These are phyloP conservation scores for Patella depressa DNA, from an alignment of 2,888 invertebrate species.

Conservation along the genomic window DNA sequence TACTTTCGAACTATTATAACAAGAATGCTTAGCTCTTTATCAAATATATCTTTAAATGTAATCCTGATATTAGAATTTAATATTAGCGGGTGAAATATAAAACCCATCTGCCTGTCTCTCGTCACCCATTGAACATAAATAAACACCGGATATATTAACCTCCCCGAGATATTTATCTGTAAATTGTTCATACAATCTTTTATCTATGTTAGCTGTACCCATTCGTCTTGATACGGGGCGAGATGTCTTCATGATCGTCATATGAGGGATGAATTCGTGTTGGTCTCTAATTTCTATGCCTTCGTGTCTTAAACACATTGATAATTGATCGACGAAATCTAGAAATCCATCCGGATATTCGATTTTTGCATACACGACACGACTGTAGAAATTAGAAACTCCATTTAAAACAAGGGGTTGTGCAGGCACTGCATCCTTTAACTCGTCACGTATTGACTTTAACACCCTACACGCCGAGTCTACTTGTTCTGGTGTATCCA, in stretches of 20 bases:
- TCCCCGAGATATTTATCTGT: conserved; percentile 66
- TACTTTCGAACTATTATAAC: too few species aligned
- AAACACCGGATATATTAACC: conserved; percentile 64
- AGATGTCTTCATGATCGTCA: conserved; percentile 71
- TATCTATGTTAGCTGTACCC: conserved; percentile 64
- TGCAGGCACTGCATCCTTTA: conserved; percentile 48
- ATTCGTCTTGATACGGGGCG: conserved; percentile 61
- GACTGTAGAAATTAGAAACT: conserved; percentile 67
- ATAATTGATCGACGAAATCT: conserved; percentile 62
- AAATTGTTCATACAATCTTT: conserved; percentile 62
- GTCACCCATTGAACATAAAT: conserved; percentile 70
- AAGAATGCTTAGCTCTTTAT: too few species aligned
- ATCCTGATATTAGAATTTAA: conserved; percentile 26
- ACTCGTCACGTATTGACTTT: conserved; percentile 44
- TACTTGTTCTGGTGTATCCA: conserved; percentile 64
- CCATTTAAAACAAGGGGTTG: conserved; percentile 58
- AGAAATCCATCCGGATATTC: conserved; percentile 60
- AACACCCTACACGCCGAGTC: conserved; percentile 53
- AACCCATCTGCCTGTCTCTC: conserved; percentile 68
- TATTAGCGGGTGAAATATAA: conserved; percentile 54
- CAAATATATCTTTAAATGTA: too few species aligned
- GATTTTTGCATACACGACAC: conserved; percentile 70
- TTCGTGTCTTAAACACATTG: conserved; percentile 53
- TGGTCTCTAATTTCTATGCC: conserved; percentile 69
- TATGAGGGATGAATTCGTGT: conserved; percentile 71